Percentiles rank a stretch among this genome's conserved stretches.
Conservation (phyloP, 2,113 vertebrate genomes). For the Phalacrocorax carbo region DNA sequence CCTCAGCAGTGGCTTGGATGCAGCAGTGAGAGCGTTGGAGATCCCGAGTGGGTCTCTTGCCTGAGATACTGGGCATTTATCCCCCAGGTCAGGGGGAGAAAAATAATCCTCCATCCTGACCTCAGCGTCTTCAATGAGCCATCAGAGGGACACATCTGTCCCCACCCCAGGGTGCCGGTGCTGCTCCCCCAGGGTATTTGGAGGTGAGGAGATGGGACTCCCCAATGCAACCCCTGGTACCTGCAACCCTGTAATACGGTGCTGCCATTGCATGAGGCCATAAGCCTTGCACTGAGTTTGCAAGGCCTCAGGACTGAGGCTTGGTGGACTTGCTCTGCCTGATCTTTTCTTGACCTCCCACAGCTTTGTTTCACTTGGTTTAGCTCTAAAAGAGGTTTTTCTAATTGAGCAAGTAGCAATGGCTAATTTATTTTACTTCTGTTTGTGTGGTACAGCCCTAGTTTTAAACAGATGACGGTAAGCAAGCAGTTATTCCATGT, state of each 20-base stretch:
- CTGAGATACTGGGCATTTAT: rapidly evolving
- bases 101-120: not conserved
- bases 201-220: not conserved
- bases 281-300: not conserved
- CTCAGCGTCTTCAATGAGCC: not conserved
- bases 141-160: rapidly evolving
- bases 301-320: not conserved
- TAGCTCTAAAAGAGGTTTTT: not conserved
- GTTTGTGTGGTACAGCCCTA: not conserved
- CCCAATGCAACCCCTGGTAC: rapidly evolving
- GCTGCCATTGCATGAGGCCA: rapidly evolving
- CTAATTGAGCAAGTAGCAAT: not conserved
- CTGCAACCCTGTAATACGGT: rapidly evolving
- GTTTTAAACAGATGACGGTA: not conserved
- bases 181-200: not conserved
- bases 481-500: not conserved
- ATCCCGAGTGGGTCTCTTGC: rapidly evolving
- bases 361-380: not conserved
- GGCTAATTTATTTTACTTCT: not conserved
- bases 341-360: not conserved
- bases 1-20: not conserved
- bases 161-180: not conserved
- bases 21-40: not conserved
- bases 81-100: rapidly evolving
- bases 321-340: not conserved